Evolutionary conservation across 2,888 invertebrate genomes (phyloP).

Genomic region (Dilophus febrilis): DNA sequence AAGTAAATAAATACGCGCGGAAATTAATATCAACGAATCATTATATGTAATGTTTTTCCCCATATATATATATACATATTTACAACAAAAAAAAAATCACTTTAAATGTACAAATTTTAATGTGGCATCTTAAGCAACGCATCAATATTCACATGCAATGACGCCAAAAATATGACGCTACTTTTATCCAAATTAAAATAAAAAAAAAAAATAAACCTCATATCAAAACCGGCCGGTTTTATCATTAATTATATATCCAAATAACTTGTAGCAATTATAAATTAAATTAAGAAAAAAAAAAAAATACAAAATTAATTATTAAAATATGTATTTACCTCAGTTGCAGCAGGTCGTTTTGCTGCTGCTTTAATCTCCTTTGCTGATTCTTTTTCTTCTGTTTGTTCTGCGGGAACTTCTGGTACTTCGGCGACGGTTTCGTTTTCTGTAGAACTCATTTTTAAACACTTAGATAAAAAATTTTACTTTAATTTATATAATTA

Average conservation of each 20-base stretch:
- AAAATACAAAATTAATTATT: not conserved
- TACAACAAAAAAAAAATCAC: too few species aligned
- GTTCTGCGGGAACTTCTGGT: slow-evolving; percentile 38
- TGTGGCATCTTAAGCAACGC: too few species aligned
- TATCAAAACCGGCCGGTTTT: slow-evolving; percentile 7
- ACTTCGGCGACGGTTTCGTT: slow-evolving; percentile 45
- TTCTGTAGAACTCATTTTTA: slow-evolving; percentile 60
- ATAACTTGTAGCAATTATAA: not conserved
- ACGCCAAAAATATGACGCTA: not conserved
- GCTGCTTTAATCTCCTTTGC: slow-evolving; percentile 63
- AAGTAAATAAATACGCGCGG: not conserved
- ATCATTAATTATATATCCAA: not conserved
- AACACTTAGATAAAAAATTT: too few species aligned
- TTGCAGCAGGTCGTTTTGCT: slow-evolving; percentile 54
- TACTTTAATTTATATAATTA: slow-evolving; percentile 11
- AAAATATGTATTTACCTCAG: slow-evolving; percentile 44
- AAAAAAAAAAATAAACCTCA: not conserved
- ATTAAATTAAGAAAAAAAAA: not conserved
- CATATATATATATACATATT: too few species aligned
- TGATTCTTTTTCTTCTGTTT: slow-evolving; percentile 42
- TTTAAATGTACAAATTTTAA: too few species aligned
- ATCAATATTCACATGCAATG: not conserved
- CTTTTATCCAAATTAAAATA: not conserved
- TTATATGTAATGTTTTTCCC: too few species aligned
- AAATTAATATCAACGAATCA: not conserved